Conservation (phyloP, 2,888 invertebrate species). For the Leptarthrus brevirostris region DNA sequence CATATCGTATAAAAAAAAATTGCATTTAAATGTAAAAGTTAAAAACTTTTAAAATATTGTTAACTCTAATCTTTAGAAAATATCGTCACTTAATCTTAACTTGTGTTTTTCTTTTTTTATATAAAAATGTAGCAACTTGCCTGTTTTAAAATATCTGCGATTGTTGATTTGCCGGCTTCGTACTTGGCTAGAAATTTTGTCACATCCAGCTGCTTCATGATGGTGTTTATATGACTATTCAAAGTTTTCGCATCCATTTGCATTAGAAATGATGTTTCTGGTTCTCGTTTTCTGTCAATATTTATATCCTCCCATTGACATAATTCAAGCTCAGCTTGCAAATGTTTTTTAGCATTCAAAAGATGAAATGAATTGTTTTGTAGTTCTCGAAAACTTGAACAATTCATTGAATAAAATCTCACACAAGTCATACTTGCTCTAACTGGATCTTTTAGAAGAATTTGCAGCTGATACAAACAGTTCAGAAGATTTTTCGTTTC, state of each 20-base stretch:
- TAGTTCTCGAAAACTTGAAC: constrained; percentile 71
- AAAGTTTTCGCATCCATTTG: constrained; percentile 78
- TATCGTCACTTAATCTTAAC: no score
- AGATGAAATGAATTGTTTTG: constrained; percentile 69
- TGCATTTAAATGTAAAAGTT: no score
- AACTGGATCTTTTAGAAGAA: constrained; percentile 78
- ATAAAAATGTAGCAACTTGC: no score
- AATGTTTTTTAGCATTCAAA: constrained; percentile 73
- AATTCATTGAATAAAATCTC: constrained; percentile 76
- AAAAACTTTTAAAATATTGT: no score
- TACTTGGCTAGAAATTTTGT: constrained; percentile 77
- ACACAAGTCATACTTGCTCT: constrained; percentile 85
- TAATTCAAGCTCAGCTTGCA: constrained; percentile 73
- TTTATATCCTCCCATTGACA: constrained; percentile 70
- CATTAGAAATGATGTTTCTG: constrained; percentile 73
- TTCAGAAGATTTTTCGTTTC: constrained; percentile 77
- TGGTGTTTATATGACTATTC: constrained; percentile 81
- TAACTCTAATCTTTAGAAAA: no score
- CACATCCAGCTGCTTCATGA: constrained; percentile 84
- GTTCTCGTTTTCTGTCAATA: constrained; percentile 58
- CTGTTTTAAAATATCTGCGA: constrained; percentile 49
- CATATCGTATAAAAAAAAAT: no score
- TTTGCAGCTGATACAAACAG: constrained; percentile 80
- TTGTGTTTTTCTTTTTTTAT: no score
- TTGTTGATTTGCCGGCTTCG: constrained; percentile 67